Evolutionary conservation across 2,113 vertebrate species (phyloP).

Genomic region (Regulus satrapa): DNA sequence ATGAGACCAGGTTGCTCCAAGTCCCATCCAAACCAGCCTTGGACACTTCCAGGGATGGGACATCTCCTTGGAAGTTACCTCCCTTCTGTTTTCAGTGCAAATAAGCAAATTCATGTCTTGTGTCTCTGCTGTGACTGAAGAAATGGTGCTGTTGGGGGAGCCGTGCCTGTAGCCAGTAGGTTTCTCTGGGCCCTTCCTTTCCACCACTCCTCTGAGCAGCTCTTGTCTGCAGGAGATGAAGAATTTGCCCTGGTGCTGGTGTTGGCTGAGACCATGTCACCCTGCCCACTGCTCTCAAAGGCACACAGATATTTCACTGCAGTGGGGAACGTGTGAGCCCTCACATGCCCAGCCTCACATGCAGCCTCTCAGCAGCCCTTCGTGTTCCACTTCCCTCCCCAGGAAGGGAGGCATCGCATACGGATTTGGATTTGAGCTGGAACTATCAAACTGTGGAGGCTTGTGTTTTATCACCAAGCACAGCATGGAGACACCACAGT

Average conservation of each 20-base stretch:
- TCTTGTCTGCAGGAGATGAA: background rate
- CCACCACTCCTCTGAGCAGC: background rate
- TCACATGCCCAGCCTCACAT: background rate
- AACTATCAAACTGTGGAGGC: background rate
- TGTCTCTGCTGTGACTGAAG: background rate
- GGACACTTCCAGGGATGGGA: background rate
- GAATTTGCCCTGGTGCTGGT: background rate
- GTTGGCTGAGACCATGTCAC: background rate
- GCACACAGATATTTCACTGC: background rate
- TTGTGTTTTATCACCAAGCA: background rate
- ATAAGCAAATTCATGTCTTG: background rate
- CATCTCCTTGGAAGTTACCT: background rate
- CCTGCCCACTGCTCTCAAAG: background rate
- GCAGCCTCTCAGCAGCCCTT: background rate
- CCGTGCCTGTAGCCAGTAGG: background rate
- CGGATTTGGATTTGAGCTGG: background rate
- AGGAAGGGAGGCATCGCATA: background rate
- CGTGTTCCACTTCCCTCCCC: background rate
- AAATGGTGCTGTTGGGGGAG: background rate
- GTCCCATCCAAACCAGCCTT: background rate
- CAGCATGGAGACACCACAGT: background rate
- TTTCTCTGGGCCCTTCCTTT: background rate
- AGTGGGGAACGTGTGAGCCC: rapidly evolving
- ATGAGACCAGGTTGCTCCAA: background rate
- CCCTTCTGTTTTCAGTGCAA: background rate